phyloP scores from a whole-genome alignment of 2,113 vertebrate species.

The Eublepharis macularius region DNA sequence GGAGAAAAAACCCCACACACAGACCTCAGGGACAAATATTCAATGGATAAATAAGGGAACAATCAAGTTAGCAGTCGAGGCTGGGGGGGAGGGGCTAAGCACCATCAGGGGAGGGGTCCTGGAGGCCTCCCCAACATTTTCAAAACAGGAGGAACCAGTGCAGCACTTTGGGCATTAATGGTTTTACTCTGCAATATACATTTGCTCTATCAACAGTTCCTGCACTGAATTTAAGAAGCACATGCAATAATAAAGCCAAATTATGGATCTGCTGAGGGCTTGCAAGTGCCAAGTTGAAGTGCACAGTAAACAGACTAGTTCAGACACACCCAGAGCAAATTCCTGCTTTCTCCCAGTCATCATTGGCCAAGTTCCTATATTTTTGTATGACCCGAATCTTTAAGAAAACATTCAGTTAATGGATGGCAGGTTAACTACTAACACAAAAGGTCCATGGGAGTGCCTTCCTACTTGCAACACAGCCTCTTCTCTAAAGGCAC shows the following conservation, averaged over 20 bases:
- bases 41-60: slow-evolving; percentile 54
- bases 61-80: slow-evolving; percentile 61
- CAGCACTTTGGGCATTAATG: slow-evolving; percentile 69
- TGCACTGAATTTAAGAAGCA: slow-evolving; percentile 53
- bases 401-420: accelerated
- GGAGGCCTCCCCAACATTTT: slow-evolving; percentile 60
- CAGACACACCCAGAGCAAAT: not conserved
- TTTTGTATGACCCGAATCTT: not conserved
- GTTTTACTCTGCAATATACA: slow-evolving; percentile 32
- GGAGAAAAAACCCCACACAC: slow-evolving; percentile 51
- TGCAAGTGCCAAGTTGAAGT: not conserved
- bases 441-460: not conserved
- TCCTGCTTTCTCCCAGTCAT: not conserved
- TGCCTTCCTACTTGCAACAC: not conserved
- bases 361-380: accelerated
- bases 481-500: slow-evolving; percentile 21
- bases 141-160: slow-evolving; percentile 75
- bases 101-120: slow-evolving; percentile 72
- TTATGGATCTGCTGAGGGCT: not conserved
- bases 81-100: slow-evolving; percentile 73
- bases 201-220: slow-evolving; percentile 24
- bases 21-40: slow-evolving; percentile 53
- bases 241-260: slow-evolving; percentile 43
- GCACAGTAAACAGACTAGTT: not conserved
- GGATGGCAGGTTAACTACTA: accelerated